phyloP scores from a whole-genome alignment of 2,113 vertebrate genomes.

The Sylvia atricapilla region DNA sequence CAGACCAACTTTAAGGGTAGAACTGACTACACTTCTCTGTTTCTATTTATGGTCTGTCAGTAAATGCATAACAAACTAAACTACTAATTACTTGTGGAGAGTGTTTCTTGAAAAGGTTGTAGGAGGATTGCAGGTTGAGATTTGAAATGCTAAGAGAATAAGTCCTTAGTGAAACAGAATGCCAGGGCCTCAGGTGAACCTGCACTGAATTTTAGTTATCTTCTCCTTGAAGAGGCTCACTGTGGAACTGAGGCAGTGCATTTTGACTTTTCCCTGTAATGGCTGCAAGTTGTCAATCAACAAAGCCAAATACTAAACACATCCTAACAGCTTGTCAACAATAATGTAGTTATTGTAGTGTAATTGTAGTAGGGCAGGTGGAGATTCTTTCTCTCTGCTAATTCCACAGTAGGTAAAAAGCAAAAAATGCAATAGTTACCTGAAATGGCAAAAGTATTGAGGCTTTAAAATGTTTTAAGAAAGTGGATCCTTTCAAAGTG shows the following conservation, averaged over 20 bases:
- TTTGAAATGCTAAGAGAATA: neutral
- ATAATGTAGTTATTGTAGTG: neutral
- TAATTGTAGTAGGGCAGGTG: neutral
- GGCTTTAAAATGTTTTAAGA: neutral
- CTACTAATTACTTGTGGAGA: neutral
- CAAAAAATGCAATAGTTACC: neutral
- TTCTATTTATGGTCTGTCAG: neutral
- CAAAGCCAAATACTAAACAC: neutral
- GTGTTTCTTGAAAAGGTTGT: neutral
- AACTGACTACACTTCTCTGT: neutral
- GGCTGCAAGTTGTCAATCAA: neutral
- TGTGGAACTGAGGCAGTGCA: neutral
- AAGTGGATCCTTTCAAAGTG: neutral
- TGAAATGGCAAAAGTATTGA: neutral
- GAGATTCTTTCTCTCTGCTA: neutral
- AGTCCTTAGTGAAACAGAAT: neutral
- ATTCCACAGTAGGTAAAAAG: neutral
- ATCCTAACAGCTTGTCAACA: neutral
- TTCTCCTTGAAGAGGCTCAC: neutral
- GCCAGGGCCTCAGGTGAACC: neutral
- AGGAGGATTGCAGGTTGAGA: neutral
- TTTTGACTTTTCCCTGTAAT: neutral
- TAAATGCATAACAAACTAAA: neutral
- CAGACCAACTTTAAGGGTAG: neutral
- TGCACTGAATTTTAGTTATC: neutral